phyloP scores from a whole-genome alignment of 2,888 invertebrate species.

The Trichacis sp. region DNA sequence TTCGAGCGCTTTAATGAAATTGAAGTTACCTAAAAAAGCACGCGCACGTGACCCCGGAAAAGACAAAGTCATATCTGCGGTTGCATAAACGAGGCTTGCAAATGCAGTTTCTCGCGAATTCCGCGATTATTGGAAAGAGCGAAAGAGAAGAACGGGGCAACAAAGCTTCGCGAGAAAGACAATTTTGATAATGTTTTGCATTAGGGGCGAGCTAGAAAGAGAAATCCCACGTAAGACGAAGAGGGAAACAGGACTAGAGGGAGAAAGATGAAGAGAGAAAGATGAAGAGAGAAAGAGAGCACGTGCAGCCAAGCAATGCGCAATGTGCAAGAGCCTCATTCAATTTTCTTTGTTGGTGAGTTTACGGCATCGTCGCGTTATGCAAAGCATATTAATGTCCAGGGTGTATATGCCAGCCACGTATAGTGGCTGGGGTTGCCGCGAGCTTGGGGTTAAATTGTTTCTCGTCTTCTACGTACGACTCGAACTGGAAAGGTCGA shows the following conservation, averaged over 20 bases:
- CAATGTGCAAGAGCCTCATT: constrained; percentile 47
- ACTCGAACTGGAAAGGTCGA: constrained; percentile 29
- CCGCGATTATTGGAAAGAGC: constrained; percentile 7
- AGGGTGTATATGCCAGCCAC: constrained; percentile 20
- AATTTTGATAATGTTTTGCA: constrained; percentile 14
- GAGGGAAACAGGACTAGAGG: constrained; percentile 17
- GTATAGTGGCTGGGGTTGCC: constrained; percentile 16
- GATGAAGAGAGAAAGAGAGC: constrained; percentile 9
- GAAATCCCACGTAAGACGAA: constrained; percentile 5
- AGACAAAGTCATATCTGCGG: neutral
- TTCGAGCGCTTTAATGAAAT: too few relatives aligned
- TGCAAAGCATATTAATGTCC: constrained; percentile 56
- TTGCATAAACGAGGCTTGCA: neutral
- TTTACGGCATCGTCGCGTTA: constrained; percentile 53
- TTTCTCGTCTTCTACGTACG: constrained; percentile 20
- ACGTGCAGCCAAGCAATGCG: constrained; percentile 14
- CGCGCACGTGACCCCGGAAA: neutral
- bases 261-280: neutral
- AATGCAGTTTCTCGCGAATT: constrained; percentile 4
- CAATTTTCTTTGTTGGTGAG: constrained; percentile 62
- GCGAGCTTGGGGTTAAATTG: constrained; percentile 39
- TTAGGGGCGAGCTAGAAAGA: neutral
- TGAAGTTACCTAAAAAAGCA: too few relatives aligned
- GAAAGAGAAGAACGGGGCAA: constrained; percentile 7
- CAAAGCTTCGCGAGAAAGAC: constrained; percentile 9